Percentiles rank a stretch among this genome's conserved stretches.
These are phyloP conservation scores for Thryonomys swinderianus DNA, from an alignment of 2,113 vertebrate genomes.

Conservation along the genomic window DNA sequence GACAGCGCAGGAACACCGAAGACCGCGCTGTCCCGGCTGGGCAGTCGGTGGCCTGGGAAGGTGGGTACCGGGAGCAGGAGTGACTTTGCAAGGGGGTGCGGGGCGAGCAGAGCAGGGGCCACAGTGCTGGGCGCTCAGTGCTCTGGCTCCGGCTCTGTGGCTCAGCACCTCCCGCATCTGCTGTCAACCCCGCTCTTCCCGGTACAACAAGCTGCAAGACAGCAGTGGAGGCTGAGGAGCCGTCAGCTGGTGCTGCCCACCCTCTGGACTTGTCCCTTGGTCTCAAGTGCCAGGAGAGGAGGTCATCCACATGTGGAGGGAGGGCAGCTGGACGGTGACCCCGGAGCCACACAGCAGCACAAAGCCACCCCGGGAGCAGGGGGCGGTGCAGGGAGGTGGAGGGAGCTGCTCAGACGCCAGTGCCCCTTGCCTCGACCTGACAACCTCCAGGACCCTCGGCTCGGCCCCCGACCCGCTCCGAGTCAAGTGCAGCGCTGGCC, in stretches of 20 bases:
- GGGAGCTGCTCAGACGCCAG: not conserved
- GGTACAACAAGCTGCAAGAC: accelerated
- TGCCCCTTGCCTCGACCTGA: not conserved
- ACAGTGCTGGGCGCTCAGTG: no score
- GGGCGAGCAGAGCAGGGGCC: accelerated
- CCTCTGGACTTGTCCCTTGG: not conserved
- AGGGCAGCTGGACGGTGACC: not conserved
- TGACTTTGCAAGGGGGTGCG: not conserved
- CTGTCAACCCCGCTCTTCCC: not conserved
- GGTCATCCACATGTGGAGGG: not conserved
- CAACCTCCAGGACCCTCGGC: not conserved
- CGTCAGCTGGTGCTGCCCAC: not conserved
- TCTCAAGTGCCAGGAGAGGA: not conserved
- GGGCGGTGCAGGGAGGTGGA: not conserved
- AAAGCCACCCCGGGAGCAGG: not conserved
- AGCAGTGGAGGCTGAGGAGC: not conserved
- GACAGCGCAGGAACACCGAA: accelerated
- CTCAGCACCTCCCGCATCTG: not conserved
- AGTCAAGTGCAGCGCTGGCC: not conserved
- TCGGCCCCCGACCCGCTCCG: not conserved
- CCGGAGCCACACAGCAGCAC: not conserved
- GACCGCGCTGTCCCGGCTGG: not conserved
- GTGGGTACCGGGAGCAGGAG: not conserved
- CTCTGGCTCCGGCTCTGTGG: accelerated
- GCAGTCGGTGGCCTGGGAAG: not conserved